Conservation (phyloP, 2,888 invertebrate genomes). For the Drosophila kambysellisi region DNA sequence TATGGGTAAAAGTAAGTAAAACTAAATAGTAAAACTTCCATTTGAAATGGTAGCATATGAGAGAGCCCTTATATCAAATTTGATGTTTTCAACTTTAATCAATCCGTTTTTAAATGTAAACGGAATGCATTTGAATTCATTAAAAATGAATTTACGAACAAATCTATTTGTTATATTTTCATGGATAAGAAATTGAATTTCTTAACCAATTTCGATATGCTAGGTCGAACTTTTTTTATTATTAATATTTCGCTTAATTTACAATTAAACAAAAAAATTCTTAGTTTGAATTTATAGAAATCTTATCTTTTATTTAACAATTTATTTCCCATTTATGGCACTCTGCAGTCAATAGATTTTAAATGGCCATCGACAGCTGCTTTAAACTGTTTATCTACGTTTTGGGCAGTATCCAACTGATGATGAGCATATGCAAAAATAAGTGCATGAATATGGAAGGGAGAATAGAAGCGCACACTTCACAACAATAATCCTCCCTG, state of each 20-base stretch:
- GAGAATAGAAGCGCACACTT: slow-evolving; percentile 20
- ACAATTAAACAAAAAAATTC: not conserved
- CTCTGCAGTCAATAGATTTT: slow-evolving; percentile 8
- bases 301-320: not conserved
- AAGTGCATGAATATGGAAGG: not conserved
- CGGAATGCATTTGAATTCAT: not conserved
- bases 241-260: not conserved
- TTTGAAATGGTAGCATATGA: not conserved
- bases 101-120: not conserved
- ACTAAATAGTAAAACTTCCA: not conserved
- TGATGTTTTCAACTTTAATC: not conserved
- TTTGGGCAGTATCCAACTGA: slow-evolving; percentile 26
- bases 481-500: slow-evolving; percentile 34
- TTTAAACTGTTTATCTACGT: not conserved
- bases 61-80: slow-evolving; percentile 7
- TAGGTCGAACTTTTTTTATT: too few relatives aligned
- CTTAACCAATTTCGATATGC: not conserved
- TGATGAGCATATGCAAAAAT: slow-evolving; percentile 74
- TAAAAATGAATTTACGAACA: not conserved
- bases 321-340: slow-evolving; percentile 2
- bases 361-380: slow-evolving; percentile 54
- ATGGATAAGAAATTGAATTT: not conserved
- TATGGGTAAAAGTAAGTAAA: slow-evolving; percentile 22
- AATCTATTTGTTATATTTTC: not conserved
- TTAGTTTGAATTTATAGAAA: not conserved